Percentiles rank a stretch among this genome's conserved stretches.
Evolutionary conservation across 1,140 invertebrate genomes (phyloP).

Genomic region (Sycophila sp.): DNA sequence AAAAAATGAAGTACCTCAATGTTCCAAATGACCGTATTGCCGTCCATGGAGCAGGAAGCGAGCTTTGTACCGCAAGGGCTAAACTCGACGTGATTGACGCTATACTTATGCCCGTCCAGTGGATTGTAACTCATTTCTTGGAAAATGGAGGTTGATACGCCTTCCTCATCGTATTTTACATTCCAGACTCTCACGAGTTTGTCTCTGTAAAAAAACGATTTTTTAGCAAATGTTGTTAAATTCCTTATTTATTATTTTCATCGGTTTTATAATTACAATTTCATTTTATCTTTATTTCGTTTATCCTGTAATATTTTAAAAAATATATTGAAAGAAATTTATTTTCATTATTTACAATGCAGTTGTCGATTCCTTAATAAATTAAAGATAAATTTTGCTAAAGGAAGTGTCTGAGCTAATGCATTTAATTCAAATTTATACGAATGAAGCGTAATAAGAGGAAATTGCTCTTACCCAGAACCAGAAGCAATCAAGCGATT

Average conservation of each 20-base stretch:
- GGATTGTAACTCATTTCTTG: slow-evolving; percentile 66
- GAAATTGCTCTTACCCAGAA: too few relatives aligned
- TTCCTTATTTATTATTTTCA: too few relatives aligned
- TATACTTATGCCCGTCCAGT: slow-evolving; percentile 71
- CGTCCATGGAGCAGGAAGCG: slow-evolving; percentile 80
- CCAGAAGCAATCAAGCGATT: slow-evolving; percentile 67
- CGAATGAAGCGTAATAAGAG: too few relatives aligned
- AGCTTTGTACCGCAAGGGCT: slow-evolving; percentile 73
- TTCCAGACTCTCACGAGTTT: slow-evolving; percentile 69
- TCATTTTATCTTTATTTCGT: too few relatives aligned
- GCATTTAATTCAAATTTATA: background rate
- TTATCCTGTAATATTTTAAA: too few relatives aligned
- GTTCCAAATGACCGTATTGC: slow-evolving; percentile 76
- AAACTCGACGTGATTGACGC: slow-evolving; percentile 74
- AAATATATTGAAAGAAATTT: too few relatives aligned
- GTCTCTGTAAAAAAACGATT: slow-evolving; percentile 65
- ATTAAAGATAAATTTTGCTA: too few relatives aligned
- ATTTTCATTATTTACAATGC: too few relatives aligned
- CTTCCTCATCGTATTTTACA: slow-evolving; percentile 53
- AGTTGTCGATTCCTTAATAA: too few relatives aligned
- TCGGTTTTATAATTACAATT: too few relatives aligned
- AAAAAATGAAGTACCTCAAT: slow-evolving; percentile 57
- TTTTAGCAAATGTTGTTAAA: too few relatives aligned
- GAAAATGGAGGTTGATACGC: slow-evolving; percentile 48
- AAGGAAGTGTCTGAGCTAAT: too few relatives aligned